Evolutionary conservation across 2,888 invertebrate species (phyloP).

Genomic region (Zygogramma bicolorata): DNA sequence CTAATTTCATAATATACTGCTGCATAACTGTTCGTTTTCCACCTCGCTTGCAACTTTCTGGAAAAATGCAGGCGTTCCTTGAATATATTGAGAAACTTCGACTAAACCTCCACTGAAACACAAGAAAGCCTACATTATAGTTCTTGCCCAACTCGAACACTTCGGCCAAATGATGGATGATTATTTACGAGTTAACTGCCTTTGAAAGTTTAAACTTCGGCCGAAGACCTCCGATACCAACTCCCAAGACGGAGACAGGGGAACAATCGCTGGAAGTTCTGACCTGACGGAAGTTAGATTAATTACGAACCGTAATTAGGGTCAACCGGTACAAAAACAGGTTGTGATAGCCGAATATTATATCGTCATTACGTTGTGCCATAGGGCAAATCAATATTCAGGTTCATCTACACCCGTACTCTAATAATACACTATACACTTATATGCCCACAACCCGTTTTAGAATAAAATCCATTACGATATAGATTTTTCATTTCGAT

Average conservation of each 20-base stretch:
- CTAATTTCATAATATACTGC: no score
- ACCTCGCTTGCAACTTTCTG: not conserved
- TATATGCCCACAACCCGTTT: no score
- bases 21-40: not conserved
- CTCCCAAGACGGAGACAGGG: conserved; percentile 17
- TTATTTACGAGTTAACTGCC: conserved; percentile 11
- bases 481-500: no score
- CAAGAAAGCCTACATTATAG: not conserved
- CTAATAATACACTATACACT: no score
- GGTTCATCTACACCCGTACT: no score
- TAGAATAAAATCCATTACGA: no score
- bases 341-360: conserved; percentile 31
- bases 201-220: not conserved
- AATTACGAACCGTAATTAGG: conserved; percentile 48
- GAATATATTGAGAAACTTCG: not conserved
- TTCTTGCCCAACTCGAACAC: conserved; percentile 12
- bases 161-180: conserved; percentile 14
- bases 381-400: no score
- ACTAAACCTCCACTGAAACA: not conserved
- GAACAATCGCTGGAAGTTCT: conserved; percentile 44
- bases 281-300: conserved; percentile 46
- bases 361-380: conserved; percentile 22
- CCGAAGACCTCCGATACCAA: not conserved
- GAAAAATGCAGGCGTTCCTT: not conserved
- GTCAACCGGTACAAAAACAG: conserved; percentile 29